Evolutionary conservation across 92 coral and sea anemone species (phyloP).

Genomic region (Epizoanthus fatuus): DNA sequence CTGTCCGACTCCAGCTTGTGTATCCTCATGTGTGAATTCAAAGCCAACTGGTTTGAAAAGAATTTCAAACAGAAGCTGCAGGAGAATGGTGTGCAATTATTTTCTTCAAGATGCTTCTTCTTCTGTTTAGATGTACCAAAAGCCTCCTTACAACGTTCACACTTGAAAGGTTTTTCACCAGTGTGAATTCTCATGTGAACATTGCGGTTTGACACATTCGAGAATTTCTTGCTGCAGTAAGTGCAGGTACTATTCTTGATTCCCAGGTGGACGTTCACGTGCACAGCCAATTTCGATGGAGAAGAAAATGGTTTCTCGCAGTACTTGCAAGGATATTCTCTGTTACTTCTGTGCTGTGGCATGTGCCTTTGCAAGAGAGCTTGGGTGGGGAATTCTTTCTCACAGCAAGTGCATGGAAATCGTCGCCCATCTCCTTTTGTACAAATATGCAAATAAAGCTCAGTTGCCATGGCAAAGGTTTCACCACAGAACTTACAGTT

Average conservation of each 20-base stretch:
- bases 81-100: not conserved
- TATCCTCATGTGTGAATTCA: slow-evolving; percentile 27
- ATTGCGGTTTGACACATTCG: slow-evolving; percentile 5
- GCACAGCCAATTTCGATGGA: not conserved
- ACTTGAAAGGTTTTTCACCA: slow-evolving; percentile 27
- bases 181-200: slow-evolving; percentile 32
- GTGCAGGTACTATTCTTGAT: slow-evolving; percentile 4
- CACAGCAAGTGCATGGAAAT: slow-evolving; percentile 1
- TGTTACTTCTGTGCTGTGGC: not conserved
- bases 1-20: slow-evolving; percentile 1
- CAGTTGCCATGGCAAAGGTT: not conserved
- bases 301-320: slow-evolving; percentile 7
- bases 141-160: not conserved
- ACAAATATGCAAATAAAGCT: slow-evolving; percentile 19
- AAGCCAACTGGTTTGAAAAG: slow-evolving; percentile 16
- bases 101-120: not conserved
- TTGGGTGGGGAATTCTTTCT: not conserved
- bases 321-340: not conserved
- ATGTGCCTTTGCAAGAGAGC: not conserved
- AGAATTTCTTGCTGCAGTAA: slow-evolving; percentile 7
- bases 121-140: slow-evolving; percentile 7
- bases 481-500: slow-evolving; percentile 9
- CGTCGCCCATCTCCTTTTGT: not conserved
- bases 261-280: not conserved
- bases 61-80: not conserved